These are phyloP conservation scores for Morpho helenor DNA, from an alignment of 2,888 invertebrate genomes.

Conservation along the genomic window DNA sequence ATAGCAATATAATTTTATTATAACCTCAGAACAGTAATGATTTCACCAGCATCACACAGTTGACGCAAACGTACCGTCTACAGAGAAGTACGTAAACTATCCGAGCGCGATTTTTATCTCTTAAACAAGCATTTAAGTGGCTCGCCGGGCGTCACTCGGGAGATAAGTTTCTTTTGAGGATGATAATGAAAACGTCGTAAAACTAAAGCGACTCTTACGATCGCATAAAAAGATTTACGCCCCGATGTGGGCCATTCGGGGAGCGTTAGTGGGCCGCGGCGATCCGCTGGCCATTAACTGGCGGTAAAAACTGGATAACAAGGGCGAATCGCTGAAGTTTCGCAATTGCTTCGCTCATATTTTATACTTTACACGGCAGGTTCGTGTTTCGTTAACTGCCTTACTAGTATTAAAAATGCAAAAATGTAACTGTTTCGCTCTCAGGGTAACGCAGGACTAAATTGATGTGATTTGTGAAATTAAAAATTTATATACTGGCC, in stretches of 20 bases:
- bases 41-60: no score
- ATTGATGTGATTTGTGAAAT: no score
- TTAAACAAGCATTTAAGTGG: slow-evolving; percentile 4
- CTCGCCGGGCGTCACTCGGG: slow-evolving; percentile 3
- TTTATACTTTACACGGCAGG: no score
- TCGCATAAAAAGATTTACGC: slow-evolving; percentile 31
- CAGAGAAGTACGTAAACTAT: not conserved
- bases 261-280: not conserved
- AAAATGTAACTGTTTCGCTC: no score
- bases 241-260: slow-evolving; percentile 22
- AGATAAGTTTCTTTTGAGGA: slow-evolving; percentile 20
- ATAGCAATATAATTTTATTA: no score
- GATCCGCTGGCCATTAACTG: not conserved
- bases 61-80: no score
- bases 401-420: no score
- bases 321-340: not conserved
- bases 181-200: slow-evolving; percentile 31
- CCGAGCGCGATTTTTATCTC: not conserved
- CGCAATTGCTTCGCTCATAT: no score
- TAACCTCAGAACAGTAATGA: no score
- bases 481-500: no score
- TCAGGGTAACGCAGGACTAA: no score
- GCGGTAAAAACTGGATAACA: not conserved
- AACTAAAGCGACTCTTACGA: slow-evolving; percentile 32
- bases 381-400: no score